phyloP scores from a whole-genome alignment of 2,888 invertebrate species.

The Thymelicus sylvestris region DNA sequence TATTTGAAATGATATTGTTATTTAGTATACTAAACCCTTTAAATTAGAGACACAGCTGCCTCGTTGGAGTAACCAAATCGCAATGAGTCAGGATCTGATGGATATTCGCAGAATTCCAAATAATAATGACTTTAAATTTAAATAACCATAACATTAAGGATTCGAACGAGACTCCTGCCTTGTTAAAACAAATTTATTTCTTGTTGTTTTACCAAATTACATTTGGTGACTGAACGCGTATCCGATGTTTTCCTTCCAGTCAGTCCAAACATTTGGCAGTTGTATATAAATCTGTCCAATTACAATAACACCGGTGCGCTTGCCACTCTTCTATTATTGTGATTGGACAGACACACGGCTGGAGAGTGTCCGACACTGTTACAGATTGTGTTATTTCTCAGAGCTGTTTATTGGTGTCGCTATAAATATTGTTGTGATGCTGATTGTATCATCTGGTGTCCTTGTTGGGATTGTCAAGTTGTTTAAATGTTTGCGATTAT shows the following conservation, averaged over 20 bases:
- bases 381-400: constrained; percentile 20
- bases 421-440: constrained; percentile 20
- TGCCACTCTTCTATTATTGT: constrained; percentile 17
- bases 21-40: neutral
- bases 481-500: neutral
- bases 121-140: neutral
- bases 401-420: constrained; percentile 16
- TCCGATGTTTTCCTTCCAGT: neutral
- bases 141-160: neutral
- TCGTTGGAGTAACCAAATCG: neutral
- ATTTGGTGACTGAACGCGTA: neutral
- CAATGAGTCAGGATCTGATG: constrained; percentile 1
- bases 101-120: neutral
- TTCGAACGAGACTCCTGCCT: too few relatives aligned
- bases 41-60: neutral
- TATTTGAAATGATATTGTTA: neutral
- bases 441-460: constrained; percentile 15
- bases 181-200: too few relatives aligned
- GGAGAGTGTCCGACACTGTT: constrained; percentile 16
- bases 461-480: constrained; percentile 4
- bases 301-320: constrained; percentile 17
- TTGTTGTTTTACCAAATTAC: neutral
- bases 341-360: constrained; percentile 7
- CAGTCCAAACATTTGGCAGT: constrained; percentile 1
- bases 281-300: constrained; percentile 31